These are phyloP conservation scores for Anguilla japonica DNA, from an alignment of 2,113 vertebrate genomes.

Conservation along the genomic window DNA sequence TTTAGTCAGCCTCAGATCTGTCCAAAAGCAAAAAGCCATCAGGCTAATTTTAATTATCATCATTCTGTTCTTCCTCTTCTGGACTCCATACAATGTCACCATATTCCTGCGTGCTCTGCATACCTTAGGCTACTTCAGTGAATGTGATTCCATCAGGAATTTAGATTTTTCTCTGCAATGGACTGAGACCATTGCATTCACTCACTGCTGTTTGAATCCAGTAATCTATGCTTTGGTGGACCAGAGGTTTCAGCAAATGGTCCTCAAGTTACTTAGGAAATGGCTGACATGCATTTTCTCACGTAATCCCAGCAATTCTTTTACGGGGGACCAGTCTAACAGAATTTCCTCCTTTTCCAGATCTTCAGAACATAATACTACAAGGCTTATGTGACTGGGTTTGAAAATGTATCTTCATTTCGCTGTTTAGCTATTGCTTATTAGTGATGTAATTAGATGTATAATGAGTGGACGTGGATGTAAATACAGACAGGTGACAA, in stretches of 20 bases:
- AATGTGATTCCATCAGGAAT: background rate
- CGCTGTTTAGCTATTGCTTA: no score
- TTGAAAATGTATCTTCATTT: no score
- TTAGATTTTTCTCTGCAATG: slow-evolving; percentile 36
- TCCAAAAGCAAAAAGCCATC: slow-evolving; percentile 73
- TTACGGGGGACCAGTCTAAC: no score
- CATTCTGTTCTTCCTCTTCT: slow-evolving; percentile 76
- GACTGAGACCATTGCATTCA: slow-evolving; percentile 60
- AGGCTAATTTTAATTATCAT: slow-evolving; percentile 76
- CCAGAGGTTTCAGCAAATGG: slow-evolving; percentile 65
- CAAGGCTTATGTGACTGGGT: no score
- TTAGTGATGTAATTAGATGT: no score
- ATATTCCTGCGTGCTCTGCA: slow-evolving; percentile 47
- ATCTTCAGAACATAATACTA: no score
- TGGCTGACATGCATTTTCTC: no score
- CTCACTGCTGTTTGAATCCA: slow-evolving; percentile 73
- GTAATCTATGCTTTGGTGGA: slow-evolving; percentile 72
- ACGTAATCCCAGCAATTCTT: no score
- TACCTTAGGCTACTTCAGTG: rapidly evolving
- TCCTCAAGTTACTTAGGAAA: no score
- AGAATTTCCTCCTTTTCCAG: no score
- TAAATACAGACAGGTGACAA: no score
- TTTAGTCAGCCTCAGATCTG: slow-evolving; percentile 69
- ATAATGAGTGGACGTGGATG: no score
- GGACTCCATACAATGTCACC: slow-evolving; percentile 77